These are phyloP conservation scores for Agrypnia vestita DNA, from an alignment of 1,140 invertebrate genomes.

Conservation along the genomic window DNA sequence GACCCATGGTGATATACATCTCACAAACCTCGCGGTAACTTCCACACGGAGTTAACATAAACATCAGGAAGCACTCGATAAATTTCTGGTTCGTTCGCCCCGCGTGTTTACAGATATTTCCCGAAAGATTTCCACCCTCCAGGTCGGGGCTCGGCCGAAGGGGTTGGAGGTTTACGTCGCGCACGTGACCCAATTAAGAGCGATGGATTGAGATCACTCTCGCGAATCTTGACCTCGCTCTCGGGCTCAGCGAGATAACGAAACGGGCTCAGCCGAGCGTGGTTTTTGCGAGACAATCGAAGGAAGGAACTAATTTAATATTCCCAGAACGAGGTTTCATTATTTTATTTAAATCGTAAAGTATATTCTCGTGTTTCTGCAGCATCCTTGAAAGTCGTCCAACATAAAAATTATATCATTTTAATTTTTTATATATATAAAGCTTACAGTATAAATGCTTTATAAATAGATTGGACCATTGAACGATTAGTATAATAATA, in stretches of 20 bases:
- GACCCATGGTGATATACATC: not conserved
- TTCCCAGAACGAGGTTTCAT: not conserved
- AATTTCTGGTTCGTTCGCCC: conserved; percentile 10
- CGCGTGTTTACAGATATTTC: conserved; percentile 29
- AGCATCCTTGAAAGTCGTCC: no score
- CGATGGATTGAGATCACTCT: conserved; percentile 51
- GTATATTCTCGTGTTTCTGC: not conserved
- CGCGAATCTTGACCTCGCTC: conserved; percentile 36
- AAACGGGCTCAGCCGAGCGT: not conserved
- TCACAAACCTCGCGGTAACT: conserved; percentile 3
- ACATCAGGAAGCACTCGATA: conserved; percentile 14
- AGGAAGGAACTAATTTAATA: not conserved
- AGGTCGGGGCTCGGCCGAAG: no score
- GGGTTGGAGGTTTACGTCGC: conserved; percentile 37
- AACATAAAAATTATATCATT: no score
- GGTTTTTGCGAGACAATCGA: not conserved
- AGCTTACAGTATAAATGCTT: no score
- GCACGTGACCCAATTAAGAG: conserved; percentile 58
- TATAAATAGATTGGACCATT: no score
- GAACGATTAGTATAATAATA: no score
- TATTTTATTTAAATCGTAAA: not conserved
- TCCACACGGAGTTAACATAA: conserved; percentile 6
- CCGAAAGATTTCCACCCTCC: not conserved
- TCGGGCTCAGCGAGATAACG: not conserved
- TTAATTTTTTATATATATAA: no score